Base-by-base conservation (phyloP, 35 echinoderm and acorn worm genomes). In the Holothuria glaberrima region DNA sequence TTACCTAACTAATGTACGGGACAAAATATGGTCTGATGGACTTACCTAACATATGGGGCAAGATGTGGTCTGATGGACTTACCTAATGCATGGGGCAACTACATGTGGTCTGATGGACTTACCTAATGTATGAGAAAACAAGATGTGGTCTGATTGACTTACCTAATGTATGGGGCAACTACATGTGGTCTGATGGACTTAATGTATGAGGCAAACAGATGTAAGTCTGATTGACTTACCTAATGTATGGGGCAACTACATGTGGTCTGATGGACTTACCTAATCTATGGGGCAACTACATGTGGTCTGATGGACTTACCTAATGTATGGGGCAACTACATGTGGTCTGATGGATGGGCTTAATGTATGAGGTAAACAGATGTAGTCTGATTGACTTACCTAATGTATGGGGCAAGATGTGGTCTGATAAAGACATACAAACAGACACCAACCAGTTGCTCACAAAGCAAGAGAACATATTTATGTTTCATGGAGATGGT, bases 391-490 rank as follows among this genome's bases (percentile, higher is more conserved):
- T 10, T 5, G 12, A 30, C 92, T 59, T 80, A 97, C 95, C 95
- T 94, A 46, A 97, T 97, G 56, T 77, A 94, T 9, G 92, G 92
- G 19, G 92, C 92, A 56, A 91, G 92, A 46, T 97, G 88, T 14
- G 95, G 95, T 31, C 95, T 63, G 22, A 97, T 91, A 57, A 97
- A 97, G 72, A 97, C 75, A 48, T 97, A 97, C 5, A 97, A 84
- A 64, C 95, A 97, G 33, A 97, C 89, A 22, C 95, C 95, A 9
- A 97, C 95, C 0, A 97, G 90, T 52, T 97, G 95, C 83, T 97
- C 95, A 83, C 92, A 91, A 1, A 89, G 68, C 0, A 97, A 75
- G 18, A 95, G 82, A 34, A 97, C 86, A 71, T 97, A 97, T 67
- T 97, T 97, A 57, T 97, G 71, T 14, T 94, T 86, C 33, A 92